These are phyloP conservation scores for Diadumene lineata DNA, from an alignment of 92 coral and sea anemone species.

Conservation along the genomic window DNA sequence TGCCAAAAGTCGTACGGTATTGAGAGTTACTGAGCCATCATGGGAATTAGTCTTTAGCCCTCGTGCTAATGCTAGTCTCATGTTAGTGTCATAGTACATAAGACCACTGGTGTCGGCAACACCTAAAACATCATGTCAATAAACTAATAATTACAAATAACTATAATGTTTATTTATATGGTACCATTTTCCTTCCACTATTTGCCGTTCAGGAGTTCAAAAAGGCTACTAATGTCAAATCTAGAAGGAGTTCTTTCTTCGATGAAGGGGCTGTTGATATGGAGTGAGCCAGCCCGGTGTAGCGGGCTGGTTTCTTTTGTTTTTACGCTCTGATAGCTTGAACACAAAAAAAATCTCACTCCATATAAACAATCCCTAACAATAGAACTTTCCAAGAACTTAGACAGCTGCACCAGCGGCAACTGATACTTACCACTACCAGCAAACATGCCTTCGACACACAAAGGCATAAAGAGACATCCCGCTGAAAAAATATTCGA, in stretches of 20 bases:
- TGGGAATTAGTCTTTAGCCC: conserved; percentile 60
- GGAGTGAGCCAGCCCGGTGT: no score
- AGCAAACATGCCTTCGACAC: conserved; percentile 55
- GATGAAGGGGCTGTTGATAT: no score
- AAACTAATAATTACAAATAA: neutral
- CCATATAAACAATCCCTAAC: no score
- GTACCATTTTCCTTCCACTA: neutral
- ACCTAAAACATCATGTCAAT: neutral
- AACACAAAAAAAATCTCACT: no score
- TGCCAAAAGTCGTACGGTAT: conserved; percentile 11
- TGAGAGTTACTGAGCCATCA: conserved; percentile 30
- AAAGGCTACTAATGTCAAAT: no score
- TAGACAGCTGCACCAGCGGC: no score
- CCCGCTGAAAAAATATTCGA: conserved; percentile 20
- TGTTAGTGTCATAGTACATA: conserved; percentile 64
- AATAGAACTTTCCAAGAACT: no score
- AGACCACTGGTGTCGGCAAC: conserved; percentile 64
- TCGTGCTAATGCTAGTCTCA: conserved; percentile 60
- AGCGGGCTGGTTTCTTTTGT: no score
- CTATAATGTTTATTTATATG: neutral
- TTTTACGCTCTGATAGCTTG: no score
- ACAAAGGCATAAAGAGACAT: conserved; percentile 22
- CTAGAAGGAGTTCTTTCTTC: no score
- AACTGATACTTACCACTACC: conserved; percentile 53
- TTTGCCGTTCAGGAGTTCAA: no score